Evolutionary conservation across 2,888 invertebrate genomes (phyloP), one percentile per base, ranked within the genome.

Genomic region (Lamellibrachia columna): DNA sequence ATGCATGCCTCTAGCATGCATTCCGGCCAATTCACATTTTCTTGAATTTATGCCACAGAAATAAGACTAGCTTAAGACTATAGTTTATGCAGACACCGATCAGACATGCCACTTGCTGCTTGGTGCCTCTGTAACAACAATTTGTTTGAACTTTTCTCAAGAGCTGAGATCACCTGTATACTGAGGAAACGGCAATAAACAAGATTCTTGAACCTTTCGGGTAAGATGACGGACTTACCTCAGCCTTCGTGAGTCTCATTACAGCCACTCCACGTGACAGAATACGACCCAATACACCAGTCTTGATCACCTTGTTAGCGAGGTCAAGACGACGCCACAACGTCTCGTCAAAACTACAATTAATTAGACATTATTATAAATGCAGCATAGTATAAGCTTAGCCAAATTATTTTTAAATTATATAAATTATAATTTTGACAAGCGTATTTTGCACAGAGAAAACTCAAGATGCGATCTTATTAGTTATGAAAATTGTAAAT

Each of bases 291-390:
- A 99, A 95, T 0, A 98, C 98, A 91, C 98, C 98, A 15, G 97
- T 97, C 28, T 97, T 97, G 9, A 99, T 95, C 0, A 97, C 97
- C 94, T 97, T 97, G 92, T 95, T 95, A 9, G 98, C 98, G 40
- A 98, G 97, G 96, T 99, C 98, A 94, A 99, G 96, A 40, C 98
- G 97, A 90, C 98, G 97, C 99, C 99, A 99, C 0, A 99, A 96
- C 0, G 98, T 98, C 95, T 98, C 98, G 96, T 99, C 98, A 92
- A 98, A 94, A 40, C 96, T 96, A 93, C 7, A 92, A 91, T 22
- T 22, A 15, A 75, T 75, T 22, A 22, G 52, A 52, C 52, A 91
- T 92, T 55, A 22, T 92, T 7, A 53, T 11, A 75, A 75, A 58
- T 15, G 58, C 58, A 58, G 15, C 15, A 58, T 58, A 58, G 15